phyloP scores from a whole-genome alignment of 2,797 vertebrate genomes.

The Phoeniculus purpureus region DNA sequence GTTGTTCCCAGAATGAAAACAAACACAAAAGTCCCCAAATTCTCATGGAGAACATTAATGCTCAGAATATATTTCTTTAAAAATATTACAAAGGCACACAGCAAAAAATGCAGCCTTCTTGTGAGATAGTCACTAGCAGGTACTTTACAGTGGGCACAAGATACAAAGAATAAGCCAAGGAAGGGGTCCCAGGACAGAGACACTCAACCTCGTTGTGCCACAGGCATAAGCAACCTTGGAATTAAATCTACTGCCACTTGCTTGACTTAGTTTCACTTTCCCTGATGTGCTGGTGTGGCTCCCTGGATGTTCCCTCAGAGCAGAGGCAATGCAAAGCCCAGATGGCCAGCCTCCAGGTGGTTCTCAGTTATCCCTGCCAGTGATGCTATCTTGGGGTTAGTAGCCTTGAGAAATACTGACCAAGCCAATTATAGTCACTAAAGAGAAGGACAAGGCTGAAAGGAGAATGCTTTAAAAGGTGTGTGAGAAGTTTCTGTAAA shows the following conservation, averaged over 20 bases:
- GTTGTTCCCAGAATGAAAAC: neutral
- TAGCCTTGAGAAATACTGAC: neutral
- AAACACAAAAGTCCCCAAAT: neutral
- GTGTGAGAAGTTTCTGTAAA: neutral
- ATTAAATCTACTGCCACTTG: neutral
- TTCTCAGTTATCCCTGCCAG: neutral
- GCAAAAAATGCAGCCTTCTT: neutral
- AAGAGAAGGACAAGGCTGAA: neutral
- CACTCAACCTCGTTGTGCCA: accelerated
- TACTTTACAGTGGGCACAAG: neutral
- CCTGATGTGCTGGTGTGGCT: neutral
- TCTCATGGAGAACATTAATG: neutral
- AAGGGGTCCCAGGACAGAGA: neutral
- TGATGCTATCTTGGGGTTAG: neutral
- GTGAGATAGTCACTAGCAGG: neutral
- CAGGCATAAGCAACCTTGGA: neutral
- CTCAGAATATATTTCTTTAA: neutral
- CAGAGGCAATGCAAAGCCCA: neutral
- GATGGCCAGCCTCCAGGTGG: neutral
- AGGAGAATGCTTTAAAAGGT: neutral
- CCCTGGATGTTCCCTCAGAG: neutral
- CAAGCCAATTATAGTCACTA: neutral
- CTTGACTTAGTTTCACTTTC: neutral
- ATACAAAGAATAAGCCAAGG: neutral
- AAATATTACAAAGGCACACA: neutral